Percentiles rank a stretch among this genome's conserved stretches.
Conservation (phyloP, 2,113 vertebrate genomes). For the Arenaria interpres region DNA sequence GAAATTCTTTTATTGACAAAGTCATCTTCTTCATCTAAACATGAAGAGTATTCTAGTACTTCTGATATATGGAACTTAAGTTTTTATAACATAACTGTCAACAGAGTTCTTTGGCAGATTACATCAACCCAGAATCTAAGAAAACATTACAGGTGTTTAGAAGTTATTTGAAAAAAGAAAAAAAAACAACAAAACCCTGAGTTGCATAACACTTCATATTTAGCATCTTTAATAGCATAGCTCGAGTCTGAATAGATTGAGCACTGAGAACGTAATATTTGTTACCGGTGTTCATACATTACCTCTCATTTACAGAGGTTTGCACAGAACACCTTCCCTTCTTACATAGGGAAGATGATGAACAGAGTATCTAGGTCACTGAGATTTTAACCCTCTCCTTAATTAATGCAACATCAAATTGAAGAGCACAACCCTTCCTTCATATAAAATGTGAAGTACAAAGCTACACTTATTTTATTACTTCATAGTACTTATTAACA, state of each 20-base stretch:
- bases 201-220: background rate
- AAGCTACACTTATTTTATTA: background rate
- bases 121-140: background rate
- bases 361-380: background rate
- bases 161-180: background rate
- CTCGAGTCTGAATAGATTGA: background rate
- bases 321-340: background rate
- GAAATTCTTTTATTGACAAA: slow-evolving; percentile 78
- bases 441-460: background rate
- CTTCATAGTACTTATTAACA: background rate
- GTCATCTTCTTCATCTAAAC: slow-evolving; percentile 91
- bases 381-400: background rate
- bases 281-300: background rate
- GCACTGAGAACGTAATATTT: background rate
- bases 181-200: background rate
- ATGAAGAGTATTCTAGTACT: slow-evolving; percentile 3
- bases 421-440: background rate
- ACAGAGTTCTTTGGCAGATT: background rate
- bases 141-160: background rate
- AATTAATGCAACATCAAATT: background rate
- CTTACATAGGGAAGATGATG: background rate
- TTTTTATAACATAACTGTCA: background rate
- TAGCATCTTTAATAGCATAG: background rate
- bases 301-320: background rate
- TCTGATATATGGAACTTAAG: background rate